Percentiles rank a stretch among this genome's conserved stretches.
Conservation (phyloP, 2,888 invertebrate genomes). For the Cantharis lateralis region DNA sequence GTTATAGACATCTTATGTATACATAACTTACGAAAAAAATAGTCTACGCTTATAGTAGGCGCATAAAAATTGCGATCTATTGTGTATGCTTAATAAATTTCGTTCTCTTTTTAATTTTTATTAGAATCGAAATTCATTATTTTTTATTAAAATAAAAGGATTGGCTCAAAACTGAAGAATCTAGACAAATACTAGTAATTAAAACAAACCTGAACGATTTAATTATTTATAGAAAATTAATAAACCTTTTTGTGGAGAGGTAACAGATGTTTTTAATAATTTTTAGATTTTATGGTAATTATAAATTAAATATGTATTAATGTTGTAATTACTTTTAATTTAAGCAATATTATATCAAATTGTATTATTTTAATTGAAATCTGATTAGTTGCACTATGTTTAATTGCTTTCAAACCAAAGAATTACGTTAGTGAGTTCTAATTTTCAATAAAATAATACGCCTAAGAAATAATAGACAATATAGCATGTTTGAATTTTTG, state of each 20-base stretch:
- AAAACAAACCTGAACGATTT: neutral
- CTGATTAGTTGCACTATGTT: neutral
- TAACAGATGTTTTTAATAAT: neutral
- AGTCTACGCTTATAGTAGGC: neutral
- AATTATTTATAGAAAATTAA: neutral
- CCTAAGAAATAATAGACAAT: neutral
- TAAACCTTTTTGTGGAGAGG: neutral
- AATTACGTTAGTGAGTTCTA: neutral
- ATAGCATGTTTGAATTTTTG: neutral
- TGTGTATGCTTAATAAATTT: neutral
- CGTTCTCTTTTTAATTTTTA: neutral
- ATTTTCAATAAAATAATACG: neutral
- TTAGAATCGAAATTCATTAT: neutral
- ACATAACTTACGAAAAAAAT: conserved; percentile 4
- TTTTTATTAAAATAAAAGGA: too few relatives aligned
- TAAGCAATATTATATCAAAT: neutral
- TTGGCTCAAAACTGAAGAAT: too few relatives aligned
- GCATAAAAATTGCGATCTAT: neutral
- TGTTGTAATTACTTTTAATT: neutral
- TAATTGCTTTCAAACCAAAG: neutral
- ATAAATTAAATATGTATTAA: neutral
- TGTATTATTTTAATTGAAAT: neutral
- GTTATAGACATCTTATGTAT: conserved; percentile 36
- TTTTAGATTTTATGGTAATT: neutral
- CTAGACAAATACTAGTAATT: neutral